Conservation (phyloP, 2,888 invertebrate species). For the Teinopalpus imperialis region DNA sequence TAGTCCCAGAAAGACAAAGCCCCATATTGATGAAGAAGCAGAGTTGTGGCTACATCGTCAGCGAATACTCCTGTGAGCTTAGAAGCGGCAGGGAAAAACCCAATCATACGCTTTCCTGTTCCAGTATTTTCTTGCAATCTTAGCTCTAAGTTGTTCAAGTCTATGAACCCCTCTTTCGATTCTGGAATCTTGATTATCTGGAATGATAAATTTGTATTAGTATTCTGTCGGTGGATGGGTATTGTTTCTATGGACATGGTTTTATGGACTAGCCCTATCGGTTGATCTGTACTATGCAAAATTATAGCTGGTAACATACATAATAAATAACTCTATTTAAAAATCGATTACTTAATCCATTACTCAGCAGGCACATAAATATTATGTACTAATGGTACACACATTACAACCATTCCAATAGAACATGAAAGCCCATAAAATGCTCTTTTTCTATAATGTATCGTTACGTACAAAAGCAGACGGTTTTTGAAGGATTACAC, state of each 20-base stretch:
- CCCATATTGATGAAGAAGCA: conserved; percentile 90
- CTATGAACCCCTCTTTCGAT: conserved; percentile 89
- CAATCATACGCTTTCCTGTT: conserved; percentile 87
- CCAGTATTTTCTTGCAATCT: conserved; percentile 84
- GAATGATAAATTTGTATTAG: conserved; percentile 35
- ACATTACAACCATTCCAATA: no score
- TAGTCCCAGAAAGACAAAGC: conserved; percentile 96
- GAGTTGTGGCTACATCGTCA: conserved; percentile 91
- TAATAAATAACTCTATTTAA: no score
- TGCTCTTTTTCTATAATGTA: no score
- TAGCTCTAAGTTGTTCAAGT: conserved; percentile 88
- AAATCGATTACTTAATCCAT: no score
- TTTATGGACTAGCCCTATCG: not conserved
- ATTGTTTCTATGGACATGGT: conserved; percentile 24
- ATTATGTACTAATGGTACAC: no score
- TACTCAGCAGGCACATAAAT: no score
- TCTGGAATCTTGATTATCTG: conserved; percentile 91
- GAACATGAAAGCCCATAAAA: no score
- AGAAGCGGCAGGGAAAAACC: conserved; percentile 93
- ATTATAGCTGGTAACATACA: no score
- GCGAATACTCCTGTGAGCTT: conserved; percentile 94
- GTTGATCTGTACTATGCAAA: not conserved
- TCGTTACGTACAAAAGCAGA: no score
- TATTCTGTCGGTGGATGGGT: conserved; percentile 23
- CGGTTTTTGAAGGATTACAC: no score